Base-by-base conservation (phyloP, 2,888 invertebrate genomes). In the Oscheius sp. region DNA sequence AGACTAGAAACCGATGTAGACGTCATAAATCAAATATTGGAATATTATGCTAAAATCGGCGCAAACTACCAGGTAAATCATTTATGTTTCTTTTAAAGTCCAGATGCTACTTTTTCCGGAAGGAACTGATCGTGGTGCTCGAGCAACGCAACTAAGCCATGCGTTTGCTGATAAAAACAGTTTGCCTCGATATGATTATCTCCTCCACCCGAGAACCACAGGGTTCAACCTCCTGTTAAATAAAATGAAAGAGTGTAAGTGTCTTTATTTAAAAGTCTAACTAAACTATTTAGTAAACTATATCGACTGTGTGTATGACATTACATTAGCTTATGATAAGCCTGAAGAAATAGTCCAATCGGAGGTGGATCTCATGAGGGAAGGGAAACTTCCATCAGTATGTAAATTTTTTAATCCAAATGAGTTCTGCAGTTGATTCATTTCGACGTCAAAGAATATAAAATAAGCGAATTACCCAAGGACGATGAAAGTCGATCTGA, bases 191-290 rank as follows among this genome's bases (percentile, higher is more conserved):
- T 93, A 92, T 85, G 89, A 91, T 12, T 90, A 91, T 84, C 91
- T 93, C 0, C 88, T 94, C 4, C 94, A 94, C 86, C 94, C 94
- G 0, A 90, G 93, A 73, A 93, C 93, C 2, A 93, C 92, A 0
- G 94, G 94, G 0, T 89, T 90, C 82, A 84, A 86, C 24, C 88
- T 87, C 81, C 83, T 90, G 51, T 84, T 87, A 20, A 86, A 88
- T 64, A 83, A 87, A 71, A 88, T 90, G 88, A 86, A 87, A 73
- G 83, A 88, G 84, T 86, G 89, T 89, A 84, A 12, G 74, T 51
- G 22, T 24, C n/a, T 20, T 26, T 44, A 14, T 44, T n/a, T 17
- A 9, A 49, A 54, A 12, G 24, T 17, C 36, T n/a, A 9, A 33
- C 30, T 36, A 17, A 17, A n/a, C 49, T 50, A 17, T 79, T 47